Conservation (phyloP, 1,140 invertebrate genomes). For the Uloborus diversus region DNA sequence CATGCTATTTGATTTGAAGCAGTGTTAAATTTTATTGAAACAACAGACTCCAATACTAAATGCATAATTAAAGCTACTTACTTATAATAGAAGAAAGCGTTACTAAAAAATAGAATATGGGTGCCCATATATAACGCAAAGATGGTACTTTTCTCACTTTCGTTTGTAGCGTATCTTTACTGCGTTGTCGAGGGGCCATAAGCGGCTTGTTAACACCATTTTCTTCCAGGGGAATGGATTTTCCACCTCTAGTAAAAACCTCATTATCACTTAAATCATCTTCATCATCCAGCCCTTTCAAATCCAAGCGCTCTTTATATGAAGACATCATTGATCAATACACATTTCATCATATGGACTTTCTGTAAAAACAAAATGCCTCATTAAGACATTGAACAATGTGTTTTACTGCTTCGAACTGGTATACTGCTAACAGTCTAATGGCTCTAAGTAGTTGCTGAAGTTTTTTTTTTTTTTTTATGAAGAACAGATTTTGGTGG, state of each 20-base stretch:
- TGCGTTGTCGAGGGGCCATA: slow-evolving; percentile 73
- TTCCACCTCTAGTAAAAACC: slow-evolving; percentile 79
- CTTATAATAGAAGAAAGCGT: slow-evolving; percentile 70
- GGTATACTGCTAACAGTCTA: too few species aligned
- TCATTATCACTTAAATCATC: slow-evolving; percentile 71
- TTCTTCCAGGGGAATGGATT: slow-evolving; percentile 72
- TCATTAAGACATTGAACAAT: too few species aligned
- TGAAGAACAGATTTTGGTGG: too few species aligned
- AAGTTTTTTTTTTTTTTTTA: too few species aligned
- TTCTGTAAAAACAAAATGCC: too few species aligned
- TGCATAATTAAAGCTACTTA: too few species aligned
- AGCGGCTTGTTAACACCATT: slow-evolving; percentile 77
- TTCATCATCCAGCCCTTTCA: slow-evolving; percentile 57
- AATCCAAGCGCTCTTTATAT: slow-evolving; percentile 56
- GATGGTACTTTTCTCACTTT: slow-evolving; percentile 62
- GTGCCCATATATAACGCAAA: slow-evolving; percentile 70
- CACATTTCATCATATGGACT: too few species aligned
- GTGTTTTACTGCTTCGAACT: too few species aligned
- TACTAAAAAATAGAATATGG: slow-evolving; percentile 72
- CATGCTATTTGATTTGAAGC: too few species aligned
- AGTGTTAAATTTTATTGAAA: too few species aligned
- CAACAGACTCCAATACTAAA: too few species aligned
- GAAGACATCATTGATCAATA: slow-evolving; percentile 57
- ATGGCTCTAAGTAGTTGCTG: too few species aligned
- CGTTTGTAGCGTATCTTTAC: slow-evolving; percentile 46